Base-by-base conservation (phyloP, 2,113 vertebrate species). In the Sapajus apella region DNA sequence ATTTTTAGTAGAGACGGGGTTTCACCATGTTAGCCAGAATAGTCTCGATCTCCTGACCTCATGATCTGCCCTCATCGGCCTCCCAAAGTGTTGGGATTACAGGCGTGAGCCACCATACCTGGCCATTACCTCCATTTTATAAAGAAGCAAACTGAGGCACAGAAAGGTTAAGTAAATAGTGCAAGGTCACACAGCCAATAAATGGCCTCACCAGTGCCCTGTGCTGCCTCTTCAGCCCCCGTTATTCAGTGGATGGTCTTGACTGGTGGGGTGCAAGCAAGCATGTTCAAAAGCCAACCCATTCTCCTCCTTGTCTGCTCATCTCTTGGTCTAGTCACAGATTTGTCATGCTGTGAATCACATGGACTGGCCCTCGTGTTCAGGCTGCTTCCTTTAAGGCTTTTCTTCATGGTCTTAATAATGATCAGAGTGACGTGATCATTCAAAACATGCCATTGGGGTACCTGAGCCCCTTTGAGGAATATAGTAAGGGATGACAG, bases 201-300 rank as follows among this genome's bases (percentile, higher is more conserved):
- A 6, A 30, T 30, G 20, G 32, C 12, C 2, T 6, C 5, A 40
- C 52, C 14, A 16, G 45, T 11, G 1, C n/a, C n/a, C 50, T 72
- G 5, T 0, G 0, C 56, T 17, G 32, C 11, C 68, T 16, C 6
- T 9, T 35, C 3, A 7, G 10, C 8, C 43, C 32, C 35, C 8
- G 23, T 56, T 27, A 20, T 21, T 37, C 45, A 37, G 14, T 23
- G 35, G 52, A n/a, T 43, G 40, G 5, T 40, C 56, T 25, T 47
- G 75, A 13, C 43, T 14, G 5, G 52, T 37, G 21, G 32, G 55
- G n/a, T 1, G 2, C 16, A 81, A 32, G 11, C 32, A 1, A 3
- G 4, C 9, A 11, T 4, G 3, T 21, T 17, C 4, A 21, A 55
- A 61, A 70, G 47, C 50, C 12, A 25, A 2, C 6, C 58, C 52